These are phyloP conservation scores for Scolopax rusticola DNA, from an alignment of 2,797 vertebrate species.

Conservation along the genomic window DNA sequence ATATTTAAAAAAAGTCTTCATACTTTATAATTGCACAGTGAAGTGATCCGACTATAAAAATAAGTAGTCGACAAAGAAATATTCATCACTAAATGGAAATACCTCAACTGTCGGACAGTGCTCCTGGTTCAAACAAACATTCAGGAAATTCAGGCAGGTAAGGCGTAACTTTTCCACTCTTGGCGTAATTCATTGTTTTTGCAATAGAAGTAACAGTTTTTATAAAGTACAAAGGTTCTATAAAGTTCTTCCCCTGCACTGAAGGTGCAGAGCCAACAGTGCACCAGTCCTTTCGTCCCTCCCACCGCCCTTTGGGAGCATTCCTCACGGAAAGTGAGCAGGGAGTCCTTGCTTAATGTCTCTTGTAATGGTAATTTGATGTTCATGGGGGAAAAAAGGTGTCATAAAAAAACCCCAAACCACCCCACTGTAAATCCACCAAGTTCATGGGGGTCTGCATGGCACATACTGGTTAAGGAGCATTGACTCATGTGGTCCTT, in stretches of 20 bases:
- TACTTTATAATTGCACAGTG: not conserved
- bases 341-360: no score
- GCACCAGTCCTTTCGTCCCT: no score
- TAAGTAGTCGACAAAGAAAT: not conserved
- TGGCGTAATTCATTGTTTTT: not conserved
- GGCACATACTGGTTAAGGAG: no score
- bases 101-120: not conserved
- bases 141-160: not conserved
- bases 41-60: not conserved
- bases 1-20: not conserved
- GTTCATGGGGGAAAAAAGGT: not conserved
- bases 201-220: not conserved
- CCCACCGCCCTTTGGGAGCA: no score
- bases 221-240: not conserved
- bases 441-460: not conserved
- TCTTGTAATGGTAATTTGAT: not conserved
- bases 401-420: not conserved
- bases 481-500: not conserved
- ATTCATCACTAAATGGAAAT: not conserved
- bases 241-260: not conserved
- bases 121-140: not conserved
- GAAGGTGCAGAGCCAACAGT: no score
- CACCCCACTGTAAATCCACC: not conserved
- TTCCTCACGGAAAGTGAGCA: no score
- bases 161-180: not conserved